Base-by-base conservation (phyloP, 2,888 invertebrate genomes). In the Pristionchus exspectatus region DNA sequence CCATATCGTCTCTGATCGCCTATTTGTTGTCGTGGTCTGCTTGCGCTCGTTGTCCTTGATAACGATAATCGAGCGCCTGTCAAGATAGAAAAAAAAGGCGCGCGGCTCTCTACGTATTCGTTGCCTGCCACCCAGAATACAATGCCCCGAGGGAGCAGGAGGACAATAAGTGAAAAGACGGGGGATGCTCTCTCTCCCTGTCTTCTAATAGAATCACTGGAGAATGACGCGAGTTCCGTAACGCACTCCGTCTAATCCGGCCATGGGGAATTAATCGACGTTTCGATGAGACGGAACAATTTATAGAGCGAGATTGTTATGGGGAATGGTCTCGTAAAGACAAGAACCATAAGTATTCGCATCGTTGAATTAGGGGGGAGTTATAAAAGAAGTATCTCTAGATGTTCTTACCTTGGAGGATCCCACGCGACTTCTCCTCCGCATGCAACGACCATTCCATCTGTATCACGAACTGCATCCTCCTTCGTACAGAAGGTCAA, bases 401-500 rank as follows among this genome's bases (percentile, higher is more conserved):
- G 74, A 14, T 1, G 18, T 44, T 3, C 44, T 33, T 69, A 88
- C 89, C 89, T 81, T 10, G 89, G 81, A 16, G 89, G 81, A 24
- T 89, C 81, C 89, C 89, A 89, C 12, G 59, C 66, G 14, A 83
- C 16, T 30, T 89, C 89, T 83, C 92, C 92, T 44, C 94, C 95
- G 90, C 95, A 95, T 16, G 95, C 95, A 54, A 95, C 93, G 18
- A 94, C 93, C 93, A 95, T 91, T 87, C 94, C 93, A 66, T 93
- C 91, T 72, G 91, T 90, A 89, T 95, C 95, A 18, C 94, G 92
- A 50, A 95, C 92, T 12, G 95, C 95, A 18, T 92, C 92, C 24
- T 95, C 94, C 90, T 95, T 95, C 72, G 95, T 93, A 92, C 95
- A 95, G 91, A 95, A 95, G 7, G 95, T 94, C 10, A 95, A 91